Evolutionary conservation across 2,888 invertebrate species (phyloP), one percentile per base, ranked within the genome.

Genomic region (Eilema caniola): DNA sequence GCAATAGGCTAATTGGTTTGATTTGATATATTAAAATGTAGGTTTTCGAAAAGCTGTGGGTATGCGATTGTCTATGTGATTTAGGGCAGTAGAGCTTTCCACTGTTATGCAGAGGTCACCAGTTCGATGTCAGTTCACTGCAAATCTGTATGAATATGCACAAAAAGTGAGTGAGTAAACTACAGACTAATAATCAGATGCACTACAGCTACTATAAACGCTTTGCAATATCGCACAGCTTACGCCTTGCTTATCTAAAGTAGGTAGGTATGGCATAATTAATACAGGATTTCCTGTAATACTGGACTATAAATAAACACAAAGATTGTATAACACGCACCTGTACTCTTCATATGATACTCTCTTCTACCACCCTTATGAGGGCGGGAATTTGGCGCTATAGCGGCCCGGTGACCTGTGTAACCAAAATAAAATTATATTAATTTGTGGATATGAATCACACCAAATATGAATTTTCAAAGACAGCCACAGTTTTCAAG

Each of bases 341-440:
- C 93, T 90, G 84, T 81, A 81, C 79, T 79, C 66, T 86, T 88
- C 90, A 95, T 83, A 95, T 89, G 83, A 93, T 90, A 89, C 92
- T 94, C 87, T 95, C 94, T 86, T 95, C 94, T 72, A 91, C 93
- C 94, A 93, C 94, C 93, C 94, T 92, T 81, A 92, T 80, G 77
- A 93, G 94, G 94, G 95, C 93, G 93, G 94, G 93, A 75, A 92
- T 90, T 86, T 92, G 93, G 86, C 95, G 95, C 94, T 95, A 95
- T 90, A 95, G 95, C 77, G 95, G 95, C 85, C 95, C 95, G 86
- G 95, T 95, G 86, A 95, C 94, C 95, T 95, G 91, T 69, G 72
- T 24, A 75, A 75, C 72, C 79, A 82, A 56, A 62, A 31, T n/a
- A 2, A 12, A 37, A 37, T 12, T 7, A 20, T 33, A 11, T 61